Base-by-base conservation (phyloP, 1,140 invertebrate species). In the Plutomurus gul region DNA sequence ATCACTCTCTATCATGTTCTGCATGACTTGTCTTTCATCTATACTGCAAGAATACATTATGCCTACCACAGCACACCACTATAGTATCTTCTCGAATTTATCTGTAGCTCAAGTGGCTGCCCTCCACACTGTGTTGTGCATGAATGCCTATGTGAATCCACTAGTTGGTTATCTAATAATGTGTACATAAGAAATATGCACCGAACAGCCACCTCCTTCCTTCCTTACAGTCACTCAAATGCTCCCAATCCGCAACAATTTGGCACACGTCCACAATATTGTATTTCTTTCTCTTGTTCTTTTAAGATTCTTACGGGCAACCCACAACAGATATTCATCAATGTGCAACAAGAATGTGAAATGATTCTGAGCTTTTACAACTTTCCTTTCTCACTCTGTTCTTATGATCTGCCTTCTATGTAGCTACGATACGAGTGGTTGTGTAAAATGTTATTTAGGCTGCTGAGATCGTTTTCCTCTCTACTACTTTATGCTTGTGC, bases 211-310 rank as follows among this genome's bases (percentile, higher is more conserved):
- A 30, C 51, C 51, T 60, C 51, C 51, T 60, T 60, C 16, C 51
- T 30, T 60, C 51, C 51, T 60, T 60, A 60, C 7, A 60, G 51
- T 60, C 51, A 60, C 51, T 60, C 51, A 60, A 16, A 60, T 30
- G 33, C 22, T 60, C 51, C 33, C 51, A 30, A 27, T 60, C 51
- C 51, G 51, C 51, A 60, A 60, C 51, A 60, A 60, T 60, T 60
- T 60, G 51, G 51, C 51, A 60, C 51, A 27, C 13, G 6, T 60
- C 51, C 51, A 60, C 16, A 60, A 30, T 25, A 11, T 56, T 56
- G 33, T 36, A 49, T 49, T 18, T n/a, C 3, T 43, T 43, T 43
- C 39, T 43, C 39, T 43, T 8, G 39, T n/a, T 43, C 39, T 49
- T 49, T 49, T 49, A 60, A 60, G 51, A 60, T 60, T 60, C 51